A percentile compares a stretch with the other conserved stretches of the same genome.
These are phyloP conservation scores for Lasioglossum albipes DNA, from an alignment of 1,140 invertebrate genomes.

Conservation along the genomic window DNA sequence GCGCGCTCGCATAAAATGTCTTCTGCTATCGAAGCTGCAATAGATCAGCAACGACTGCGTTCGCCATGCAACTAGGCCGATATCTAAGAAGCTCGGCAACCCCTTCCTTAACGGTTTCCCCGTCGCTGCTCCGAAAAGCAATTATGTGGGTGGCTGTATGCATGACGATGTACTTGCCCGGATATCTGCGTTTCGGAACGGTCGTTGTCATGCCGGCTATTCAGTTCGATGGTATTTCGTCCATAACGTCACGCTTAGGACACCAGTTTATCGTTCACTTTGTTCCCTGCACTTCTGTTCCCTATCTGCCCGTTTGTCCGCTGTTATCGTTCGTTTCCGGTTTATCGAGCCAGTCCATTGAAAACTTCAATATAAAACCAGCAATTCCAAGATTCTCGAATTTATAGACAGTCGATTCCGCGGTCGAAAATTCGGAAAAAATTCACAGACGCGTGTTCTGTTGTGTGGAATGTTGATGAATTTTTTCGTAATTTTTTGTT, in stretches of 20 bases:
- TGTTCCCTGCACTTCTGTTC: neutral
- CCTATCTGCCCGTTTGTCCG: neutral
- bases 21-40: neutral
- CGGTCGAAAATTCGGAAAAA: no score
- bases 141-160: constrained; percentile 38
- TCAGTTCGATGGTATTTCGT: constrained; percentile 15
- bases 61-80: neutral
- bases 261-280: neutral
- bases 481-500: no score
- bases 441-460: no score
- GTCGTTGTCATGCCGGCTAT: constrained; percentile 20
- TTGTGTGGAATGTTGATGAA: no score
- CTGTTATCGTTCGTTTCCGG: neutral
- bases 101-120: constrained; percentile 29
- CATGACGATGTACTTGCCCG: neutral
- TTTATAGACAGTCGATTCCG: no score
- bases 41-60: neutral
- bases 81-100: constrained; percentile 15
- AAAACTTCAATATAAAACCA: no score
- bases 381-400: no score
- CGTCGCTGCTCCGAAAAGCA: constrained; percentile 35
- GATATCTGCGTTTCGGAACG: neutral
- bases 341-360: neutral
- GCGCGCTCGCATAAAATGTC: no score
- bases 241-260: constrained; percentile 4